Evolutionary conservation across 2,113 vertebrate species (phyloP).

Genomic region (Bungarus multicinctus): DNA sequence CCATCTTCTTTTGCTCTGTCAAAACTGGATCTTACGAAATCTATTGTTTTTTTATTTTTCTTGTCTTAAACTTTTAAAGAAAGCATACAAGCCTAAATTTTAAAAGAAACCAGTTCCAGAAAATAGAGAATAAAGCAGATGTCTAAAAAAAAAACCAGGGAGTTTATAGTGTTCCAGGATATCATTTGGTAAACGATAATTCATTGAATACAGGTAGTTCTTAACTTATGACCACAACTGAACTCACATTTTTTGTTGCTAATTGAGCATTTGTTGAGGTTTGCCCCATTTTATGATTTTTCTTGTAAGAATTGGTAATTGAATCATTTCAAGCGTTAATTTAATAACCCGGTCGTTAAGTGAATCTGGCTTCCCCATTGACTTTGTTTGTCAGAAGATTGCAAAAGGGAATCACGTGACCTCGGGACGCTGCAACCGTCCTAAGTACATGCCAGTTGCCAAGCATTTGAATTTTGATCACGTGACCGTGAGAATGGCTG

Average conservation of each 20-base stretch:
- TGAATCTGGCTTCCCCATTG: neutral
- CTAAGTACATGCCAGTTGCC: neutral
- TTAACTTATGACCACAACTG: neutral
- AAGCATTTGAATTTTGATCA: neutral
- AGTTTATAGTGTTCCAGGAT: neutral
- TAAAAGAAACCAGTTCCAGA: neutral
- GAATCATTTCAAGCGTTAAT: neutral
- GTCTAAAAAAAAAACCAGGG: neutral
- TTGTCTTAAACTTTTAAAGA: neutral
- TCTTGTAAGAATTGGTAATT: neutral
- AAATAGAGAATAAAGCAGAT: neutral
- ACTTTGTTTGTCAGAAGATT: neutral
- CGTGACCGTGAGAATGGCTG: neutral
- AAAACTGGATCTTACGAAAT: neutral
- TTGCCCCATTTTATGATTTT: neutral
- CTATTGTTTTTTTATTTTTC: neutral
- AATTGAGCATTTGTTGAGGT: neutral
- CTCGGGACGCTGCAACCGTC: rapidly evolving
- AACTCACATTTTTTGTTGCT: neutral
- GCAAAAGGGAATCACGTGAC: neutral
- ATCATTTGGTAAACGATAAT: neutral
- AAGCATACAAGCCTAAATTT: neutral
- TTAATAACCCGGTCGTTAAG: neutral
- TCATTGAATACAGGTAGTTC: neutral
- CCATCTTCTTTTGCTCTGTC: neutral